These are phyloP conservation scores for Psilopogon haemacephalus DNA, from an alignment of 2,113 vertebrate species.

Conservation along the genomic window DNA sequence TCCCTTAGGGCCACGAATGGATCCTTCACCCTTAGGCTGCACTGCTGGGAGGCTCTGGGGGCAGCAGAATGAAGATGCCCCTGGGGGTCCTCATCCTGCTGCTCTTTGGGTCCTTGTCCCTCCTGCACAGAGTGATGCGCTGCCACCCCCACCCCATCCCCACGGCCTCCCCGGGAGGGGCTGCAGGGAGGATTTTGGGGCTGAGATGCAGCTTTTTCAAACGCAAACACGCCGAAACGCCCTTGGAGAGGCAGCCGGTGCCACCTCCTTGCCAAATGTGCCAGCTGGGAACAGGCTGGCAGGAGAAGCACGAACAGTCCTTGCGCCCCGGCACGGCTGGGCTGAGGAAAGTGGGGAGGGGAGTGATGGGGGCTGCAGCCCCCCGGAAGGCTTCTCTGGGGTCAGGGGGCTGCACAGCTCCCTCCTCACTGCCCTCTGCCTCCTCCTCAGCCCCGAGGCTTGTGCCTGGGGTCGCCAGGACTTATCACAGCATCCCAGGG, in stretches of 20 bases:
- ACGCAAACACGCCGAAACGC: constrained; percentile 19
- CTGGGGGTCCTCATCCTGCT: accelerated
- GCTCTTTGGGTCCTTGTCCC: neutral
- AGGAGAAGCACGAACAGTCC: neutral
- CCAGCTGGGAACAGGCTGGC: constrained; percentile 49
- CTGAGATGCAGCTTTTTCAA: neutral
- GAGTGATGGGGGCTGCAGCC: neutral
- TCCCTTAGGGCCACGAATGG: accelerated
- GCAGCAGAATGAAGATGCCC: neutral
- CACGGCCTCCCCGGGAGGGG: neutral
- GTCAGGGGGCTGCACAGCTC: neutral
- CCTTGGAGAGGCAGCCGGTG: constrained; percentile 23
- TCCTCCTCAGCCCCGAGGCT: neutral
- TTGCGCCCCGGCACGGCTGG: neutral
- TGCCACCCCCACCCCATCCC: neutral
- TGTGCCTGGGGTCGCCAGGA: accelerated
- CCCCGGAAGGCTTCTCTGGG: neutral
- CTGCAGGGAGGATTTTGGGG: neutral
- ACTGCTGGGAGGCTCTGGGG: neutral
- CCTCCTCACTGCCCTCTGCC: neutral
- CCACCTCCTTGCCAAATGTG: constrained; percentile 41
- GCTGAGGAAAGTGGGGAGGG: neutral
- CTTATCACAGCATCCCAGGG: accelerated
- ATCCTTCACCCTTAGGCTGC: accelerated
- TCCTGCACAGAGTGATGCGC: neutral